A percentile compares a stretch with the other conserved stretches of the same genome.
phyloP scores from a whole-genome alignment of 2,888 invertebrate genomes.

The Oscheius sp. region DNA sequence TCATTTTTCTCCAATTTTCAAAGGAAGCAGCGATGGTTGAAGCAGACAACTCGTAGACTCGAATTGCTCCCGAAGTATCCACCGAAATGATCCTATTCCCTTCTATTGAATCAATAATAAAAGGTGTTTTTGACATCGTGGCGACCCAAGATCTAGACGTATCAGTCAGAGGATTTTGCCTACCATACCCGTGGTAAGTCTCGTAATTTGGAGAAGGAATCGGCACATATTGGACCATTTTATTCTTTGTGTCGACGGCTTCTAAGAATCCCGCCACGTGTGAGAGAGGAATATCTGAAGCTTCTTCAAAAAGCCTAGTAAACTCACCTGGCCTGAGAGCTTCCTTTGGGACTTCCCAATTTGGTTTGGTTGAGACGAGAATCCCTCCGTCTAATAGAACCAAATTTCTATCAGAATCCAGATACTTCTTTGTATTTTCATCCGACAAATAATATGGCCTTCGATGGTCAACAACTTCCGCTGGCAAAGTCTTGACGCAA shows the following conservation, averaged over 20 bases:
- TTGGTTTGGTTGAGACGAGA: conserved; percentile 61
- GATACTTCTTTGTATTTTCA: conserved; percentile 25
- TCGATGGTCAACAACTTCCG: conserved; percentile 25
- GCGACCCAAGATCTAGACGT: conserved; percentile 72
- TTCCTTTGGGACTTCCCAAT: conserved; percentile 69
- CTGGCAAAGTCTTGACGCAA: not conserved
- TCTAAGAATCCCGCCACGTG: conserved; percentile 73
- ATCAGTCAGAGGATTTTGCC: not conserved
- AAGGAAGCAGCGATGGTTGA: conserved; percentile 44
- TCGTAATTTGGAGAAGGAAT: conserved; percentile 72
- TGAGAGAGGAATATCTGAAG: conserved; percentile 53
- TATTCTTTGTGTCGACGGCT: conserved; percentile 74
- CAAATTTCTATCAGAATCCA: conserved; percentile 34
- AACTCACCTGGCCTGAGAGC: conserved; percentile 65
- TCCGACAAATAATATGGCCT: conserved; percentile 37
- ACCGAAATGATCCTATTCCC: conserved; percentile 75
- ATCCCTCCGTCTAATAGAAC: conserved; percentile 35
- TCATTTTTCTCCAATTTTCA: conserved; percentile 57
- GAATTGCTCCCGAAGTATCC: conserved; percentile 74
- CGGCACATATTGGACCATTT: conserved; percentile 75
- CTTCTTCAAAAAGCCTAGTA: too few relatives aligned
- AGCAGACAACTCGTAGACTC: conserved; percentile 37
- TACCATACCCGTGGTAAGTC: conserved; percentile 70
- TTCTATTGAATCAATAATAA: conserved; percentile 72
- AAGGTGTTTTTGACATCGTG: conserved; percentile 71